Conservation (phyloP, 2,888 invertebrate species). For the Rhagium mordax region DNA sequence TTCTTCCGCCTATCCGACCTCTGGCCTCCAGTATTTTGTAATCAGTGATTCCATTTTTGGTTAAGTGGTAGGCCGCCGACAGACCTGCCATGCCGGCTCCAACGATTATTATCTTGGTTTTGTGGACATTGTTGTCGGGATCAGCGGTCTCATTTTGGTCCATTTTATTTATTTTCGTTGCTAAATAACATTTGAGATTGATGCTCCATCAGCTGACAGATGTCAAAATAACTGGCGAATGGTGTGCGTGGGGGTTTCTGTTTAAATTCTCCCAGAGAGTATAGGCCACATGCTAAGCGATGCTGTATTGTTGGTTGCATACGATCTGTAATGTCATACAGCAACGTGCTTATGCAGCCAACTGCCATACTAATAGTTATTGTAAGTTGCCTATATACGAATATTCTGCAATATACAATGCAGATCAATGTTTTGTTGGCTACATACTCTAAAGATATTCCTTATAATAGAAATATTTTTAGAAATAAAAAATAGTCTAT, state of each 20-base stretch:
- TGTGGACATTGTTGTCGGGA: slow-evolving; percentile 40
- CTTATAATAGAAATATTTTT: too few species aligned
- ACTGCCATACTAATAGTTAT: too few species aligned
- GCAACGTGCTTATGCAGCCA: too few species aligned
- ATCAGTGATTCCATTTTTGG: slow-evolving; percentile 85
- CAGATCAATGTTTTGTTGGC: too few species aligned
- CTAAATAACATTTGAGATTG: slow-evolving; percentile 48
- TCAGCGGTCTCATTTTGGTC: slow-evolving; percentile 44
- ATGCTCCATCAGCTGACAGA: slow-evolving; percentile 56
- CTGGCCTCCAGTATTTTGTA: slow-evolving; percentile 88
- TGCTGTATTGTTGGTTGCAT: background rate
- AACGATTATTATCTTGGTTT: slow-evolving; percentile 82
- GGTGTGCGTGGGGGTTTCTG: background rate
- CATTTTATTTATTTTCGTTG: slow-evolving; percentile 50
- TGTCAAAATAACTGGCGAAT: slow-evolving; percentile 40
- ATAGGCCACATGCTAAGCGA: too few species aligned
- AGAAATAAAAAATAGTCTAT: too few species aligned
- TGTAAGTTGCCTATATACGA: too few species aligned
- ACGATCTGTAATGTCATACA: too few species aligned
- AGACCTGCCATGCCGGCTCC: slow-evolving; percentile 91
- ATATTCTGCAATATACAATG: too few species aligned
- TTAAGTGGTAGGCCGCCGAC: slow-evolving; percentile 86
- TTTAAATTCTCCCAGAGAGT: too few species aligned
- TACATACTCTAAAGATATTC: too few species aligned
- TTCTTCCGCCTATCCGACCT: slow-evolving; percentile 86